Conservation (phyloP, 2,797 vertebrate species). For the Poecilia gillii region DNA sequence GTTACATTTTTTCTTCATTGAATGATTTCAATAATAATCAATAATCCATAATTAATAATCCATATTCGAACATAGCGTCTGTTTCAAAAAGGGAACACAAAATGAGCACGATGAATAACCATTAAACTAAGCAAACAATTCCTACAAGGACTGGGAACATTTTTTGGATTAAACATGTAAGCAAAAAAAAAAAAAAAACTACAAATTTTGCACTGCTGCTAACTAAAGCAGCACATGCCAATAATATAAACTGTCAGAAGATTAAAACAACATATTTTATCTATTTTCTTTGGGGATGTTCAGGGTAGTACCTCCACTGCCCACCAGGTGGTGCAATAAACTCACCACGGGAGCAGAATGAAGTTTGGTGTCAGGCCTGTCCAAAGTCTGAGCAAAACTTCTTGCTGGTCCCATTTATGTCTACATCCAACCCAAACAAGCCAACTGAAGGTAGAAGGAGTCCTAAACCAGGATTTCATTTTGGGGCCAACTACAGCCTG, state of each 20-base stretch:
- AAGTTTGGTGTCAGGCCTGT: neutral
- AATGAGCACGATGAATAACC: neutral
- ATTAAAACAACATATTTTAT: neutral
- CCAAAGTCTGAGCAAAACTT: neutral
- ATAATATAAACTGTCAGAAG: neutral
- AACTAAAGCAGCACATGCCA: neutral
- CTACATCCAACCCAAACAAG: neutral
- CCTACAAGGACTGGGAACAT: neutral
- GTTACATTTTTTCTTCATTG: neutral
- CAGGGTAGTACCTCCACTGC: neutral
- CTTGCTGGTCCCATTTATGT: neutral
- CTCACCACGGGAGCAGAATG: neutral
- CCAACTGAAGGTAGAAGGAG: neutral
- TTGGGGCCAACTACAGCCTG: neutral
- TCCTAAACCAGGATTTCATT: neutral
- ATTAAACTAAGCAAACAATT: neutral
- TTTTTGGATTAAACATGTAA: neutral
- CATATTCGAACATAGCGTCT: neutral
- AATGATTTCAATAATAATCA: neutral
- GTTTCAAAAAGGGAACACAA: neutral
- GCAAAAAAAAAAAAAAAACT: neutral
- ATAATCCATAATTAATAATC: neutral
- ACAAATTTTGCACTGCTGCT: neutral
- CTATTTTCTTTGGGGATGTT: neutral
- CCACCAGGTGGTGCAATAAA: constrained; percentile 12